Percentiles rank a stretch among this genome's conserved stretches.
phyloP scores from a whole-genome alignment of 2,888 invertebrate genomes.

The Nephrotoma flavescens region DNA sequence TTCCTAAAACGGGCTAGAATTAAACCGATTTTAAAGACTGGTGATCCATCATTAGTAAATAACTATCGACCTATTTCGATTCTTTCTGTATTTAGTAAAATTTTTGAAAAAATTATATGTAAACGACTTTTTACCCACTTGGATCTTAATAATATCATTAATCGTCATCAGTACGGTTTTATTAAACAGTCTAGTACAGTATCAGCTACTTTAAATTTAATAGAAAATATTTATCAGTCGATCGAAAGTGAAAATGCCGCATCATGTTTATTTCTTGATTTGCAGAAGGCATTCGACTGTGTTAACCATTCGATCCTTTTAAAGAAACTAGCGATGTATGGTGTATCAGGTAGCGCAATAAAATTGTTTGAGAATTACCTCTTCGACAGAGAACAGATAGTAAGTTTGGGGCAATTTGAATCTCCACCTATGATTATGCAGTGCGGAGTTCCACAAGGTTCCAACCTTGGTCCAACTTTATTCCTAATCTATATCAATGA shows the following conservation, averaged over 20 bases:
- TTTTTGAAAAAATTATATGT: not conserved
- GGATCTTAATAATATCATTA: not conserved
- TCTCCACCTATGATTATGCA: not conserved
- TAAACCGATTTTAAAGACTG: not conserved
- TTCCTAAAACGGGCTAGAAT: not conserved
- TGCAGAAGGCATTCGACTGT: not conserved
- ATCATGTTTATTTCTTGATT: not conserved
- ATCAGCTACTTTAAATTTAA: not conserved
- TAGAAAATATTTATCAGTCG: not conserved
- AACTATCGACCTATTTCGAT: not conserved
- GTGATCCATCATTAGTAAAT: not conserved
- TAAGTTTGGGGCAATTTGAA: not conserved
- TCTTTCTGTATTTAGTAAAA: not conserved
- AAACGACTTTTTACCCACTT: not conserved
- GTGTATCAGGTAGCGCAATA: not conserved
- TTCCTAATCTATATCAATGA: too few relatives aligned
- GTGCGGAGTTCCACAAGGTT: not conserved
- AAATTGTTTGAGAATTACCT: not conserved
- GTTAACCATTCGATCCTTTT: not conserved
- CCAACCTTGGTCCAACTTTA: not conserved
- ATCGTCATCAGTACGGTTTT: not conserved
- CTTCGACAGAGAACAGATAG: not conserved
- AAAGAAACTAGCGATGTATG: not conserved
- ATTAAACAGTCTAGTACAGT: not conserved
- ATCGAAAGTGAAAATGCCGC: not conserved